Evolutionary conservation across 2,797 vertebrate species (phyloP), one percentile per base, ranked within the genome.

Genomic region (Xenopus petersii): DNA sequence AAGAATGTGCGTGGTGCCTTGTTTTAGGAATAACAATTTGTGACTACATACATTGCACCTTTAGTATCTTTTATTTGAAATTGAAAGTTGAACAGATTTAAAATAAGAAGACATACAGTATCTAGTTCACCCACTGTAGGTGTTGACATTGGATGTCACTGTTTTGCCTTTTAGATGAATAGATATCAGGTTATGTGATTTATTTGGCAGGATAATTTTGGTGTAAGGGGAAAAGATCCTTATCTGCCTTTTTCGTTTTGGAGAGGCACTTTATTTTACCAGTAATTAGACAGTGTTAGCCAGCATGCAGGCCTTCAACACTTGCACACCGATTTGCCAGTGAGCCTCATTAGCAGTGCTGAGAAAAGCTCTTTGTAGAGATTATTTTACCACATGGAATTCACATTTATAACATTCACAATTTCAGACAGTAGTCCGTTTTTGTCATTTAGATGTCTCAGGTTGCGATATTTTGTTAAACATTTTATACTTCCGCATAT

Each of bases 61-160:
- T 30, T 30, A 30, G 26, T 30, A 30, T 30, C 26, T 30, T 30
- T 30, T 30, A 4, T 30, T 30, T 30, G 26, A 30, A 30, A 30
- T 4, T 30, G 26, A 30, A 30, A 30, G 26, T 30, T 30, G 2
- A 30, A 4, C 26, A 30, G 26, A 30, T 30, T 30, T 30, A 4
- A 30, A 30, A 30, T 30, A 30, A 30, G 26, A 30, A 30, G 26
- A 2, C 26, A 30, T 30, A 21, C 21, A 21, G 21, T 21, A 30
- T 30, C 26, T 30, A 30, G 26, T 30, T 30, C 26, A 21, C 21
- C 21, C 21, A 30, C 26, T 30, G 26, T 30, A 2, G 26, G 26
- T 30, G 26, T 4, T 30, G 73, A 79, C 83, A 46, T 84, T 79
- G 70, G 82, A 82, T 81, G 81, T 85, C 82, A 79, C 82, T 84